Base-by-base conservation (phyloP, 2,113 vertebrate genomes). In the Limanda limanda region DNA sequence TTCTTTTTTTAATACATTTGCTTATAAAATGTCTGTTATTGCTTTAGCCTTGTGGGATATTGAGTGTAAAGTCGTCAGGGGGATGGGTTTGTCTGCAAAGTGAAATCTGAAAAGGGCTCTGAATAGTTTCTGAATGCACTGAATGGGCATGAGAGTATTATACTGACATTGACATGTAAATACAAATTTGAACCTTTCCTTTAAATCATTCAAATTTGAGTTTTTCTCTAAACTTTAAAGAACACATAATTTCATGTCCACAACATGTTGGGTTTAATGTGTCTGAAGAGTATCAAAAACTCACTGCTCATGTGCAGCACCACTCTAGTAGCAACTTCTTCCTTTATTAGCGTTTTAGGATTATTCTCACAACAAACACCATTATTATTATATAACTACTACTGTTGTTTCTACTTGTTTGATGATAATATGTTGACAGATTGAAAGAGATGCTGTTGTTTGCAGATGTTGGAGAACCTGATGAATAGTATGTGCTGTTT, bases 401-500 rank as follows among this genome's bases (percentile, higher is more conserved):
- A 31, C 31, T 45, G 47, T 17, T 51, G 47, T 17, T 51, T 15
- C 17, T 18, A 18, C 47, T 51, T 15, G 47, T 18, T 18, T 51
- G 4, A 51, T 51, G 47, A 42, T 42, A 11, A 42, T 13, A 11
- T 42, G 17, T 18, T 51, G 47, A 51, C 47, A 51, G 3, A 18
- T 17, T 51, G 47, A 2, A 42, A 42, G 40, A 42, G 40, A 42
- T 75, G 24, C 31, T 69, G 45, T 37, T 63, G 15, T 37, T 11
- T 55, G 20, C n/a, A 17, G 20, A 40, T 45, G 21, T 10, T 68
- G 52, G 9, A 12, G 13, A 45, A 10, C 21, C 7, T 55, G 31
- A 14, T 75, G 66, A 71, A 68, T 61, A 63, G 20, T 60, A 1
- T 40, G 17, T 31, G 40, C 13, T 51, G 48, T 62, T 76, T 71